Evolutionary conservation across 2,797 vertebrate species (phyloP).

Genomic region (Xenentodon cancila): DNA sequence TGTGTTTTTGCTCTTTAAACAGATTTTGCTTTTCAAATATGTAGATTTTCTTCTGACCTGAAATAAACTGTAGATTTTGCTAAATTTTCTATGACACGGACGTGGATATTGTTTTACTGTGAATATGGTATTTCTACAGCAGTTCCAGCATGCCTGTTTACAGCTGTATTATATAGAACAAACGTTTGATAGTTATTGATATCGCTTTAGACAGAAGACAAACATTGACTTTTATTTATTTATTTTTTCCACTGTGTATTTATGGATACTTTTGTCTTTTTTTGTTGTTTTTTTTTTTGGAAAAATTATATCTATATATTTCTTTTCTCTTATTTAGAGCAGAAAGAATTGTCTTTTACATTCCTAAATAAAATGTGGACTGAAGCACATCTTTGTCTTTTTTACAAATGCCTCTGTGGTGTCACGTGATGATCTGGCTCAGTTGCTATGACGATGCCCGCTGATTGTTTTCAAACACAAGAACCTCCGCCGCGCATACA

Average conservation of each 20-base stretch:
- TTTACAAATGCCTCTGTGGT: slow-evolving; percentile 1
- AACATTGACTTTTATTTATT: slow-evolving; percentile 79
- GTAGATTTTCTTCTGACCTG: slow-evolving; percentile 71
- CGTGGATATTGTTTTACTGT: slow-evolving; percentile 82
- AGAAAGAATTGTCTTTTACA: slow-evolving; percentile 80
- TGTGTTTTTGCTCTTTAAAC: slow-evolving; percentile 70
- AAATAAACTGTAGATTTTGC: slow-evolving; percentile 81
- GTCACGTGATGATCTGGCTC: slow-evolving; percentile 1
- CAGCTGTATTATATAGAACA: slow-evolving; percentile 70
- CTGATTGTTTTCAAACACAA: not conserved
- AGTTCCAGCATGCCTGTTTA: slow-evolving; percentile 78
- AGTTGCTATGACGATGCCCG: not conserved
- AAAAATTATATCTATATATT: slow-evolving; percentile 53
- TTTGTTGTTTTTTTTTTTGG: slow-evolving; percentile 71
- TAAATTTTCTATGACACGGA: slow-evolving; percentile 80
- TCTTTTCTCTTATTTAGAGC: slow-evolving; percentile 70
- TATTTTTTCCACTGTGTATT: slow-evolving; percentile 74
- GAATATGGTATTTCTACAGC: slow-evolving; percentile 83
- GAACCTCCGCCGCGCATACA: not conserved
- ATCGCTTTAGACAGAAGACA: slow-evolving; percentile 60
- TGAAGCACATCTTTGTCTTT: slow-evolving; percentile 54
- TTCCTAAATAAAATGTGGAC: slow-evolving; percentile 82
- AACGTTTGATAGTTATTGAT: slow-evolving; percentile 54
- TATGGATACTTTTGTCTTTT: slow-evolving; percentile 43
- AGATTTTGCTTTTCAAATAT: slow-evolving; percentile 67